phyloP scores from a whole-genome alignment of 2,797 vertebrate species.

The Halcyon leucocephala region DNA sequence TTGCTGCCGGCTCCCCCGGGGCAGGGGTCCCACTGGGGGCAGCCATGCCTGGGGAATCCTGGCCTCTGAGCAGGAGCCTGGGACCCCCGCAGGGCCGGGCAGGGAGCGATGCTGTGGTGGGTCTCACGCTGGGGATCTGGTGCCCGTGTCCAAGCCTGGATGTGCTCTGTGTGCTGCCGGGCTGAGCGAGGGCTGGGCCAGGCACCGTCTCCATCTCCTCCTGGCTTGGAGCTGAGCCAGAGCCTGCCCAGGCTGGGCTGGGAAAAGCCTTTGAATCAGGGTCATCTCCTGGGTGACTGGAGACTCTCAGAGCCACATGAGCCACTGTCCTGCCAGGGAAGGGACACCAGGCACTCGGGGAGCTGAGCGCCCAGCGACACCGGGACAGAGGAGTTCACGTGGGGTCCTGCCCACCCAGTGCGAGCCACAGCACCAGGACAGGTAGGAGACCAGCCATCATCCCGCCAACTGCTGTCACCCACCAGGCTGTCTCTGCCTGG shows the following conservation, averaged over 20 bases:
- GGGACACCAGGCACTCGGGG: background rate
- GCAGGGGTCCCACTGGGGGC: background rate
- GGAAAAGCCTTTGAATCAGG: conserved; percentile 75
- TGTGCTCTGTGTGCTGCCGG: background rate
- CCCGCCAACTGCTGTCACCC: background rate
- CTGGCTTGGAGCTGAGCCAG: conserved; percentile 10
- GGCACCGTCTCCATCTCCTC: background rate
- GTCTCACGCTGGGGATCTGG: accelerated
- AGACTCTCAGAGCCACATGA: conserved; percentile 66
- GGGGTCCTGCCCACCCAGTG: background rate
- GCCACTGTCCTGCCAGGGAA: conserved; percentile 34
- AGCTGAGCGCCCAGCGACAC: background rate
- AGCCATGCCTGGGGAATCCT: background rate
- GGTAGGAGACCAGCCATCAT: background rate
- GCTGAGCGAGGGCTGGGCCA: background rate
- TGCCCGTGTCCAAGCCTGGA: background rate
- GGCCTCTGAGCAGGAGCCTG: background rate
- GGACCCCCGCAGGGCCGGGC: background rate
- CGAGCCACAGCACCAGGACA: background rate
- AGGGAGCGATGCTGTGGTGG: background rate
- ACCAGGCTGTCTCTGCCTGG: accelerated
- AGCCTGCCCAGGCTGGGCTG: conserved; percentile 48
- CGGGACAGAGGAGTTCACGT: background rate
- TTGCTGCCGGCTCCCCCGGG: background rate
- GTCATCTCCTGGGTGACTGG: conserved; percentile 78